phyloP scores from a whole-genome alignment of 2,888 invertebrate genomes.

The Junonia oenone region DNA sequence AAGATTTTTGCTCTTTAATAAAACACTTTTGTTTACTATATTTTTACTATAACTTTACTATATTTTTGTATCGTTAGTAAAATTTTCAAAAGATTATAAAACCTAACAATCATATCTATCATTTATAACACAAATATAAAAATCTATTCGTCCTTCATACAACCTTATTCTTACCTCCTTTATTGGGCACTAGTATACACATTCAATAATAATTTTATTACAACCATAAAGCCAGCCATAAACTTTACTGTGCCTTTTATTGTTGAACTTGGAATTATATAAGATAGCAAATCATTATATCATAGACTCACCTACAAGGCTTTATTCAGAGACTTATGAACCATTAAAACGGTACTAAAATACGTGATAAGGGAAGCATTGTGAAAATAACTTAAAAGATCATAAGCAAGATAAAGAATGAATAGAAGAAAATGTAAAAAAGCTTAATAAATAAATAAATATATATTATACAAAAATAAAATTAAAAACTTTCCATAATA shows the following conservation, averaged over 20 bases:
- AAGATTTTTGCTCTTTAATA: too few relatives aligned
- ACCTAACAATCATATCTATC: background rate
- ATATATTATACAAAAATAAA: too few relatives aligned
- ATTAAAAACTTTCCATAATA: too few relatives aligned
- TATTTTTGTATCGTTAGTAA: too few relatives aligned
- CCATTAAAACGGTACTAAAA: slow-evolving; percentile 12
- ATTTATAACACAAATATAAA: slow-evolving; percentile 12
- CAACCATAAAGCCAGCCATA: slow-evolving; percentile 38
- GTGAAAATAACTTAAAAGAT: background rate
- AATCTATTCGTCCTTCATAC: slow-evolving; percentile 6
- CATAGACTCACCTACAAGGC: background rate
- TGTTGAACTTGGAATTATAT: slow-evolving; percentile 39
- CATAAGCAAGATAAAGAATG: background rate
- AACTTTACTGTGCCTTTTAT: slow-evolving; percentile 42
- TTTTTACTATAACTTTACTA: too few relatives aligned
- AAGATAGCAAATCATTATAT: slow-evolving; percentile 29
- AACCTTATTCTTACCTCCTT: slow-evolving; percentile 20
- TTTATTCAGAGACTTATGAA: slow-evolving; percentile 4
- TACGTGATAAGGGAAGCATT: background rate
- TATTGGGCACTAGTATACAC: slow-evolving; percentile 28
- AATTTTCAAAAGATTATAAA: too few relatives aligned
- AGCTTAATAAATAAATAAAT: background rate
- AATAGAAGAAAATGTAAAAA: too few relatives aligned
- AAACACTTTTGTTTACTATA: too few relatives aligned
- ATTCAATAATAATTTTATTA: slow-evolving; percentile 44